Evolutionary conservation across 2,888 invertebrate species (phyloP).

Genomic region (Megaustenia siamemsis): DNA sequence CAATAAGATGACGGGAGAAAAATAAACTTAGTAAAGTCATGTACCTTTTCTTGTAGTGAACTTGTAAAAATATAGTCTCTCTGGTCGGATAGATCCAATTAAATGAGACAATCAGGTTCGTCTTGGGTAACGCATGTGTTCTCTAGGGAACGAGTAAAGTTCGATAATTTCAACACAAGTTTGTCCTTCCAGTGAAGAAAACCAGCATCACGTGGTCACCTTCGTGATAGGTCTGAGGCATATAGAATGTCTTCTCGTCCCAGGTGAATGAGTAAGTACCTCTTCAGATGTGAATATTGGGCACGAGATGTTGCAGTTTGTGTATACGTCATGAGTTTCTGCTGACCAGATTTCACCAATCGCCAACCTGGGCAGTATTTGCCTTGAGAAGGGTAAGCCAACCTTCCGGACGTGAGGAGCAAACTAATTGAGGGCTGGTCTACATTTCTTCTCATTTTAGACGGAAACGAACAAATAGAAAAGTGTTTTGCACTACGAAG

Average conservation of each 20-base stretch:
- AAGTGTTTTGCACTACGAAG: neutral
- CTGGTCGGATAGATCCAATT: too few species aligned
- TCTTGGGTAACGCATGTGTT: too few species aligned
- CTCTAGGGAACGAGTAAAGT: too few species aligned
- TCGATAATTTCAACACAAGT: too few species aligned
- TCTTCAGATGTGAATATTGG: neutral
- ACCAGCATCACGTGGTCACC: too few species aligned
- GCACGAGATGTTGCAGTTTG: neutral
- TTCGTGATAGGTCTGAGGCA: too few species aligned
- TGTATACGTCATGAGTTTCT: slow-evolving; percentile 20
- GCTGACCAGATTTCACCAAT: slow-evolving; percentile 4
- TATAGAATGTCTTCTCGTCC: neutral
- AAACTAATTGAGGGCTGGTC: neutral
- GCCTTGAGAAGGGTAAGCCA: slow-evolving; percentile 2
- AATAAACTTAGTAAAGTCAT: too few species aligned
- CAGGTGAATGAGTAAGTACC: neutral
- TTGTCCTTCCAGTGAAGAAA: too few species aligned
- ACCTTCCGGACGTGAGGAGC: neutral
- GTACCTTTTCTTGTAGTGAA: too few species aligned
- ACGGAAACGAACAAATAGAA: neutral
- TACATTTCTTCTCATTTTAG: neutral
- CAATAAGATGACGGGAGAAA: too few species aligned
- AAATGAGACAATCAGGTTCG: too few species aligned
- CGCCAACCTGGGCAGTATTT: neutral
- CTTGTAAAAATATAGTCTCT: too few species aligned